Evolutionary conservation across 2,888 invertebrate species (phyloP), one percentile per base, ranked within the genome.

Genomic region (Himalopsyche tibetana): DNA sequence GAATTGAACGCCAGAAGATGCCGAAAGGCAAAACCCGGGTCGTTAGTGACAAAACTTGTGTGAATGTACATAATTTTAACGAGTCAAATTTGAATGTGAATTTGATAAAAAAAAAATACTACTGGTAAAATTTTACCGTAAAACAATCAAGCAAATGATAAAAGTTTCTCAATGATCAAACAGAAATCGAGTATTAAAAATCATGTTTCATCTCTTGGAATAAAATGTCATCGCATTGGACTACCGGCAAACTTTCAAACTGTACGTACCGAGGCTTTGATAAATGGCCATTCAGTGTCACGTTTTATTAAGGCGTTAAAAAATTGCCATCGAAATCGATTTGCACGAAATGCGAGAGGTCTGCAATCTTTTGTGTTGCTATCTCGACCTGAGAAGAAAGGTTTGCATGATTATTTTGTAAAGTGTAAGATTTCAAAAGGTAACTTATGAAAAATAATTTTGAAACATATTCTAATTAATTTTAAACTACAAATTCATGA

Each of bases 241-340:
- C 74, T 74, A 74, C 74, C 74, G 74, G 36, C 15, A 74, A 36
- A 74, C 74, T 74, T 74, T 74, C 74, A 74, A 74, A 38, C 36
- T 38, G 11, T 36, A 4, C 63, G 63, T n/a, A 12, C 36, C 28
- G 69, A 28, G 69, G 69, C 12, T 74, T 74, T 74, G 74, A 74
- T 74, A 74, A 74, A 74, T 74, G 74, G 36, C 74, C 36, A 36
- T 74, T 74, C 74, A 74, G 74, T 74, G 74, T 74, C 74, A 74
- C 74, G 74, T 36, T 74, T 74, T 74, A 74, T 74, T 74, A 36
- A 74, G 74, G 74, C 74, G 74, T 74, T 74, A 74, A 74, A 74
- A 74, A 74, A 74, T 36, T 74, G 74, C 74, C 36, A 38, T 36
- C 74, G 74, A 74, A 74, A 74, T 74, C 74, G 74, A 74, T 74